These are phyloP conservation scores for Tragelaphus buxtoni DNA, from an alignment of 2,113 vertebrate genomes.

Conservation along the genomic window DNA sequence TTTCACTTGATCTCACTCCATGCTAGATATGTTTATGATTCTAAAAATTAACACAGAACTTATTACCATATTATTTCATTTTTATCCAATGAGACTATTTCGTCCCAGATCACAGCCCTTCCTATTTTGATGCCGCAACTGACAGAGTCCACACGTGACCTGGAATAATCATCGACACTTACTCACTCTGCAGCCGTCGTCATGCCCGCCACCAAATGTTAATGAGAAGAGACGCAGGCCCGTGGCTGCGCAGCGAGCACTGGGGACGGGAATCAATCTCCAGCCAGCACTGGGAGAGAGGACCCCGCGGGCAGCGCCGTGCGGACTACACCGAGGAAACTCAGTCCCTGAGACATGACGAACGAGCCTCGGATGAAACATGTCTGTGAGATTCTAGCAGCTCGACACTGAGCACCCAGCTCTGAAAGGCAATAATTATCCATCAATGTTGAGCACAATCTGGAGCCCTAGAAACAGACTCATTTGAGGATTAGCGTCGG, in stretches of 20 bases:
- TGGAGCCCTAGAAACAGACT: neutral
- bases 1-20: neutral
- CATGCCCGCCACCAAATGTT: neutral
- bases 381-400: neutral
- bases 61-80: neutral
- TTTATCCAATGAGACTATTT: neutral
- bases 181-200: neutral
- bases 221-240: neutral
- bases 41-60: neutral
- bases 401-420: neutral
- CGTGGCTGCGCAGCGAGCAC: neutral
- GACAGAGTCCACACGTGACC: neutral
- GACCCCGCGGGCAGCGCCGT: rapidly evolving
- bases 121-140: neutral
- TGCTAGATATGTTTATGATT: neutral
- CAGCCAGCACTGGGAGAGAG: neutral
- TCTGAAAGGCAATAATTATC: neutral
- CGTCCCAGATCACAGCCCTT: neutral
- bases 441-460: neutral
- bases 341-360: neutral
- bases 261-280: neutral
- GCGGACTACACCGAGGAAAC: rapidly evolving
- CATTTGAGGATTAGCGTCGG: neutral
- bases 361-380: neutral
- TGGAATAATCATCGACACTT: neutral